These are phyloP conservation scores for Aphrophora alni DNA, from an alignment of 2,888 invertebrate genomes.

Conservation along the genomic window DNA sequence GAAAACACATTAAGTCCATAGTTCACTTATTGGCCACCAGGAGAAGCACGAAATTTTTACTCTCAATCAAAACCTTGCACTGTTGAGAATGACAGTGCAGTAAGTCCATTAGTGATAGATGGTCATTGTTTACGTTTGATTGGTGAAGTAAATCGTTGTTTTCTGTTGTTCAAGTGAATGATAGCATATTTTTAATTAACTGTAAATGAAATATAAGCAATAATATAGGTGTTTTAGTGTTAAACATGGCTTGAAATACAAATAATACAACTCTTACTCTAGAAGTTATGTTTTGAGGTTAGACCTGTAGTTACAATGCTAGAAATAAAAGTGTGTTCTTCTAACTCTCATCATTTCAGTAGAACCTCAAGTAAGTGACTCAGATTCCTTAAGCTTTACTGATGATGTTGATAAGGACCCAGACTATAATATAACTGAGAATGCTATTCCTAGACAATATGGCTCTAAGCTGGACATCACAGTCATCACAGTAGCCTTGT, in stretches of 20 bases:
- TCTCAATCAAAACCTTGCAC: neutral
- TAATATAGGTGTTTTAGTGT: no score
- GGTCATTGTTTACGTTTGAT: neutral
- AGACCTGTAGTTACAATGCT: no score
- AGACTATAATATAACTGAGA: no score
- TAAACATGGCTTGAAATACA: no score
- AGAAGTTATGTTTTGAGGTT: no score
- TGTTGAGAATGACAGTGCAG: neutral
- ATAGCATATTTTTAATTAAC: neutral
- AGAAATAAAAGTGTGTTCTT: no score
- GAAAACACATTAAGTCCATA: constrained; percentile 9
- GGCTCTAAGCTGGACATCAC: no score
- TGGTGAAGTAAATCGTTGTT: neutral
- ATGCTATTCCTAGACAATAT: neutral
- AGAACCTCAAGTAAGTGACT: no score
- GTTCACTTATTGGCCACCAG: neutral
- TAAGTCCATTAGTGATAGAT: neutral
- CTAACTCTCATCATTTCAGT: no score
- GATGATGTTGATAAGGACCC: neutral
- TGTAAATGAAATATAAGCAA: no score
- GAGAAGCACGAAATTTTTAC: neutral
- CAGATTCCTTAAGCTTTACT: neutral
- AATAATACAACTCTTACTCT: neutral
- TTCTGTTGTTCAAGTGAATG: neutral
- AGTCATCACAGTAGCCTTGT: neutral